A percentile compares a stretch with the other conserved stretches of the same genome.
Conservation (phyloP, 2,888 invertebrate genomes). For the Caradrina clavipalpis region DNA sequence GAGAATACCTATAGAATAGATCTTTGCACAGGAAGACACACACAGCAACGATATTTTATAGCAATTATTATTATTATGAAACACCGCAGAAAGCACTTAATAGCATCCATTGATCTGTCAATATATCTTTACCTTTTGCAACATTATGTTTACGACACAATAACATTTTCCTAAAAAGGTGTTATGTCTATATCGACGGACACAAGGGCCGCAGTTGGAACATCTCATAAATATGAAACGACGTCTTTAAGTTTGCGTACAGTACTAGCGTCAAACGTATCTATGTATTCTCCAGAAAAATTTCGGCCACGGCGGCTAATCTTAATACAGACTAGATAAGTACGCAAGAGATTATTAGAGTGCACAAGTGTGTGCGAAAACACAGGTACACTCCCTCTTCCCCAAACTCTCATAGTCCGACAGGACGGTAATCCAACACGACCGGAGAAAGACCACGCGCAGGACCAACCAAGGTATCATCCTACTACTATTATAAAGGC, state of each 20-base stretch:
- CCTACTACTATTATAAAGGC: too few species aligned
- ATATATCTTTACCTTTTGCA: conserved; percentile 6
- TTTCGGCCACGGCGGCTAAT: too few species aligned
- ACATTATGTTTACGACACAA: background rate
- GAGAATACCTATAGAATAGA: background rate
- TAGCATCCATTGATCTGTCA: background rate
- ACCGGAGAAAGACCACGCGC: too few species aligned
- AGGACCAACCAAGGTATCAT: too few species aligned
- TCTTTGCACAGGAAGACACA: background rate
- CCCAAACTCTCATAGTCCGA: too few species aligned
- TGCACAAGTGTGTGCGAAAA: too few species aligned
- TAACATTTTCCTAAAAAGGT: conserved; percentile 18
- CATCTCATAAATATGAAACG: conserved; percentile 37
- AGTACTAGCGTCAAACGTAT: conserved; percentile 34
- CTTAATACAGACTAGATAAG: too few species aligned
- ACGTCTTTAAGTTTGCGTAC: conserved; percentile 28
- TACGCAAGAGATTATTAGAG: too few species aligned
- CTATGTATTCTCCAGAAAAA: too few species aligned
- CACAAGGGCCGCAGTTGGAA: conserved; percentile 1
- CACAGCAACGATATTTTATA: too few species aligned
- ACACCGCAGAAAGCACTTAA: background rate
- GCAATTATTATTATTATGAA: background rate
- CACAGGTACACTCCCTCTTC: too few species aligned
- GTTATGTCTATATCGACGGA: conserved; percentile 25
- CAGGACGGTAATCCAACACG: too few species aligned